Evolutionary conservation across 2,888 invertebrate species (phyloP), one percentile per base, ranked within the genome.

Genomic region (Drosophila ezoana): DNA sequence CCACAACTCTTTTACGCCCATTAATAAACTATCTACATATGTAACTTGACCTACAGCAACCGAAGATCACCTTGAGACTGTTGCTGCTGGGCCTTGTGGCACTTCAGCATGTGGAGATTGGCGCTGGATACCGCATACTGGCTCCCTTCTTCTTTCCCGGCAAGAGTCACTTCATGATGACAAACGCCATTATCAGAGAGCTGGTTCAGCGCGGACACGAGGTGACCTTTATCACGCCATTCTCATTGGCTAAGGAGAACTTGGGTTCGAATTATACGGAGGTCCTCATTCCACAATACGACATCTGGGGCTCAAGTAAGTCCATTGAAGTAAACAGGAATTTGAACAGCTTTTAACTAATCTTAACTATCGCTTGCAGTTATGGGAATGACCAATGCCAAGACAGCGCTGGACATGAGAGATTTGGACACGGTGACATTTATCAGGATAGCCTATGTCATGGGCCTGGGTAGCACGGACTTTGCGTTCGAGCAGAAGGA

Each of bases 111-210:
- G 0, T 78, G 33, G 64, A 81, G 18, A 8, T 81, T 2, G 71
- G 62, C 3, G 10, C 62, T 1, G 60, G 83, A 5, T 87, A 91
- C 0, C 86, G 92, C 11, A 93, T 93, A 11, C 70, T 93, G 9
- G 93, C 91, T 0, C 41, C 93, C 0, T 93, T 92, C 57, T 89
- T 92, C 0, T 91, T 93, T 28, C 90, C 91, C 0, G 91, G 83
- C 1, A 92, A 89, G 40, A 93, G 93, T 37, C 93, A 93, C 64
- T 93, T 91, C 18, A 90, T 92, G 57, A 92, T 93, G 90, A 90
- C 91, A 18, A 90, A 92, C 47, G 81, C 90, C 0, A 56, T 93
- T 3, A 87, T 92, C 65, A 90, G 90, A 56, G 92, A 91, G 10
- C 74, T 93, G 4, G 91, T 93, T 0, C 72, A 72, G 0, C 90